Base-by-base conservation (phyloP, 2,888 invertebrate species). In the Himalopsyche tibetana region DNA sequence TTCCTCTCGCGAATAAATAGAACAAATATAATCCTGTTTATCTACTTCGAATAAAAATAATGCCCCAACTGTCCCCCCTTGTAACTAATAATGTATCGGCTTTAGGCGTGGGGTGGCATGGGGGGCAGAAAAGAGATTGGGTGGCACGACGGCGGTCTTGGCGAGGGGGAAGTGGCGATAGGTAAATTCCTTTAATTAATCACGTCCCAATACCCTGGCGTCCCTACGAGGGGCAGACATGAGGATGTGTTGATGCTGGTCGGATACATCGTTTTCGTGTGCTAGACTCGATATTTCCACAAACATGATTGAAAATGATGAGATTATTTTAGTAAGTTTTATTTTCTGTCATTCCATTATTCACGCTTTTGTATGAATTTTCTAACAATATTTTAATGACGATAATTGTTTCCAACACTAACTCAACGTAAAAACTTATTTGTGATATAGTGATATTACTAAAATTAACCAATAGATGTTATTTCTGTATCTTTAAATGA, bases 101-200 rank as follows among this genome's bases (percentile, higher is more conserved):
- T 28, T 84, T 55, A 74, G 79, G 28, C 17, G 63, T 38, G 40
- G 42, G 85, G 83, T 79, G 55, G 51, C 17, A 9, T 5, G 80
- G 63, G 42, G 82, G 56, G 84, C 17, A 74, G 83, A 81, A 55
- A 36, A 45, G 79, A 40, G 63, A 38, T 83, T 82, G 82, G 56
- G 88, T 38, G 80, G 85, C 55, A 55, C 56, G 82, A 82, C 63
- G 40, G 83, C 83, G 86, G 88, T 87, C 85, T 85, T 86, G 82
- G 56, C 83, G 28, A 80, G 83, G 86, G 86, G 82, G 83, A 83
- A 85, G 87, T 86, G 87, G 87, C 86, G 88, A 88, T 88, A 88
- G 87, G 88, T 88, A 88, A 88, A 88, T 87, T 88, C 88, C 88
- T 88, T 88, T 88, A 87, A 88, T 88, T 88, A 88, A 88, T 88